Evolutionary conservation across 2,113 vertebrate species (phyloP).

Genomic region (Australoheros scitulus): DNA sequence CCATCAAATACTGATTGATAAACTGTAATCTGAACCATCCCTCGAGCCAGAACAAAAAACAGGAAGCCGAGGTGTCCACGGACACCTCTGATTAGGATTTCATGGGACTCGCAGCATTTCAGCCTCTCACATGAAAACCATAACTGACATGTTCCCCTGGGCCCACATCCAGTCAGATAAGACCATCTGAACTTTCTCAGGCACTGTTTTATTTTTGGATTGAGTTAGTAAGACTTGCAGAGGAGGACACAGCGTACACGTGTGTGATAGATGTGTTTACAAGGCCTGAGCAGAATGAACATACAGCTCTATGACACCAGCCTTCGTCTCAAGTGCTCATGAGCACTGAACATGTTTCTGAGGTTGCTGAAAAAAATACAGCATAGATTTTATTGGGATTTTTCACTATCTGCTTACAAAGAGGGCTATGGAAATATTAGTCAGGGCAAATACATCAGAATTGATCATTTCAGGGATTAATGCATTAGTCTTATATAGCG

Average conservation of each 20-base stretch:
- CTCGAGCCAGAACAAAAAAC: too few relatives aligned
- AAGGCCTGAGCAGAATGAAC: constrained; percentile 20
- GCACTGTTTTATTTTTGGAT: constrained; percentile 74
- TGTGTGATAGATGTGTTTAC: constrained; percentile 12
- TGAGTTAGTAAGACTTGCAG: constrained; percentile 62
- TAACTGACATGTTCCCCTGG: background rate
- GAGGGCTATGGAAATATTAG: background rate
- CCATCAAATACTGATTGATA: too few relatives aligned
- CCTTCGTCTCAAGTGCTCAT: background rate
- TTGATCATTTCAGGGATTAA: background rate
- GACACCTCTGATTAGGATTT: background rate
- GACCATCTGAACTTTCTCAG: constrained; percentile 32
- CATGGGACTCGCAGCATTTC: background rate
- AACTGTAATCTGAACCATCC: too few relatives aligned
- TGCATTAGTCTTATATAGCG: too few relatives aligned
- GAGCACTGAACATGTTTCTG: constrained; percentile 4
- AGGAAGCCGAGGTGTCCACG: too few relatives aligned
- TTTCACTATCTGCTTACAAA: constrained; percentile 16
- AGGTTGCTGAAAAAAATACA: constrained; percentile 39
- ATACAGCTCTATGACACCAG: constrained; percentile 10
- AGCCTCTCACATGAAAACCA: background rate
- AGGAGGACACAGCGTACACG: constrained; percentile 14
- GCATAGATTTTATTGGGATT: constrained; percentile 14
- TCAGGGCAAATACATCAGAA: constrained; percentile 9
- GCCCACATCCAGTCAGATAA: background rate